Evolutionary conservation across 2,113 vertebrate species (phyloP).

Genomic region (Pangasianodon gigas): DNA sequence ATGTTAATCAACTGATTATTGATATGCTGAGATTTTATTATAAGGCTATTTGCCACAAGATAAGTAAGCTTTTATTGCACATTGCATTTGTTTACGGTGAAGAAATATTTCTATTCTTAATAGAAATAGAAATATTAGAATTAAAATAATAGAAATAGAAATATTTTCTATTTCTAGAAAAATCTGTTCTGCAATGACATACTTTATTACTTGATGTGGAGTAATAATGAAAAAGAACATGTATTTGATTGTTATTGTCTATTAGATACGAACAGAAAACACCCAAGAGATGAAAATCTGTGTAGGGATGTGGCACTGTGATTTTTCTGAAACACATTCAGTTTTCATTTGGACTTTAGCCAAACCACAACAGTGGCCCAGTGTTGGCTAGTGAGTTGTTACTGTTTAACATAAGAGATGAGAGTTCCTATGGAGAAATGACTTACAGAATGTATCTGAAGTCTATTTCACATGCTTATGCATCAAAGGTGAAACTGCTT

Average conservation of each 20-base stretch:
- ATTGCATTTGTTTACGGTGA: not conserved
- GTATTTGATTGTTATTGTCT: not conserved
- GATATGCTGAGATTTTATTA: not conserved
- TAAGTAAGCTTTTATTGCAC: not conserved
- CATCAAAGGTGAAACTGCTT: constrained; percentile 17
- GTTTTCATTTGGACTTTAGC: constrained; percentile 16
- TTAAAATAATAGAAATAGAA: too few relatives aligned
- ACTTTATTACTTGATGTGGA: not conserved
- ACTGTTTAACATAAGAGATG: not conserved
- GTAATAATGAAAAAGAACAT: not conserved
- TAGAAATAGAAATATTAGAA: too few relatives aligned
- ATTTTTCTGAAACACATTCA: not conserved
- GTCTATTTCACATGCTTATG: not conserved
- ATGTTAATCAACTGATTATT: not conserved
- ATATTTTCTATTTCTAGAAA: too few relatives aligned
- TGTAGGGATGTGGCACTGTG: not conserved
- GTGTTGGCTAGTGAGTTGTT: not conserved
- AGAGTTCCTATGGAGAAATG: not conserved
- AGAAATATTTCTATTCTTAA: not conserved
- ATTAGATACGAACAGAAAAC: not conserved
- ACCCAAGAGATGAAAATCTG: not conserved
- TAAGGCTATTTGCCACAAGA: not conserved
- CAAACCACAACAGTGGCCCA: not conserved
- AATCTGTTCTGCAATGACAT: not conserved
- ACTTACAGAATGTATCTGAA: not conserved